phyloP scores from a whole-genome alignment of 2,888 invertebrate species.

The Nemurella pictetii region DNA sequence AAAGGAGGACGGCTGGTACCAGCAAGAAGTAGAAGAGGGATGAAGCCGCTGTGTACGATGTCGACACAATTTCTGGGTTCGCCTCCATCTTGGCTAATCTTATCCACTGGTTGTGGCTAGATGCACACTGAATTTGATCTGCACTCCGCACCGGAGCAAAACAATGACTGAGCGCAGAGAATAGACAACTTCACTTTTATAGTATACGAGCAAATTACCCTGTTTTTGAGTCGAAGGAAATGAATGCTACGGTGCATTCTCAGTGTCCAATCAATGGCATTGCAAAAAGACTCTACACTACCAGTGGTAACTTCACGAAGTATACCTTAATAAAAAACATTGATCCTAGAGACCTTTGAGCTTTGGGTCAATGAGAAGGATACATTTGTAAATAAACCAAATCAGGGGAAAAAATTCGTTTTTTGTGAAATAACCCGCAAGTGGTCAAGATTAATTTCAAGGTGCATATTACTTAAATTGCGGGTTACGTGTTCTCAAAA shows the following conservation, averaged over 20 bases:
- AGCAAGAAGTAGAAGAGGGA: conserved; percentile 72
- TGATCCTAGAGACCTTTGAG: neutral
- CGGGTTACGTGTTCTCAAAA: neutral
- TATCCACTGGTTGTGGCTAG: neutral
- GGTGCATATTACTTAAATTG: neutral
- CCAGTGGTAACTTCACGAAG: neutral
- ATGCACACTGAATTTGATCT: neutral
- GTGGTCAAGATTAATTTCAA: neutral
- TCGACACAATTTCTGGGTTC: neutral
- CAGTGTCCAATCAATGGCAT: conserved; percentile 9
- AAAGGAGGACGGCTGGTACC: conserved; percentile 69
- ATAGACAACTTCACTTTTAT: neutral
- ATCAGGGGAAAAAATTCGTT: neutral
- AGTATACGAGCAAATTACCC: neutral
- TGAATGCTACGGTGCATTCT: neutral
- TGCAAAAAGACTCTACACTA: neutral
- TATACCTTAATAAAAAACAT: neutral
- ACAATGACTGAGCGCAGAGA: neutral
- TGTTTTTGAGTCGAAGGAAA: neutral
- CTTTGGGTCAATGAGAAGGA: neutral
- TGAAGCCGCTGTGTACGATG: conserved; percentile 55
- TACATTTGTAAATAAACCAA: neutral
- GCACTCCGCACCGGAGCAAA: neutral
- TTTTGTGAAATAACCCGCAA: neutral
- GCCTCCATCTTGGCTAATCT: neutral